Evolutionary conservation across 2,888 invertebrate species (phyloP), one percentile per base, ranked within the genome.

Genomic region (Lasioglossum morio): DNA sequence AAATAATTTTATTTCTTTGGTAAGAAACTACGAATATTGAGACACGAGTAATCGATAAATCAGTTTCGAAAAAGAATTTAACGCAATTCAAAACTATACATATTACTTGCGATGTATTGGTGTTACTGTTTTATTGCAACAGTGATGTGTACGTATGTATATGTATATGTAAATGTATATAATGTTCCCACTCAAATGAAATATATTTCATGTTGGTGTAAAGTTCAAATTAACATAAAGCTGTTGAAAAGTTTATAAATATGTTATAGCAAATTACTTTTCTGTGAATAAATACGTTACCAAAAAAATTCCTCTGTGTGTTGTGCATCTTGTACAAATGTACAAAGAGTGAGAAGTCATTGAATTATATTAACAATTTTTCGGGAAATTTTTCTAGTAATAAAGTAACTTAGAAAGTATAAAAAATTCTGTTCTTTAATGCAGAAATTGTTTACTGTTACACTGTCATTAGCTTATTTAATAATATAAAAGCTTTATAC

Each of bases 341-440:
- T 57, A 74, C 79, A 77, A 77, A 89, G 77, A 89, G 77, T 74
- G 10, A 72, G 46, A 34, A 48, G 30, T 63, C 8, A 81, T 23
- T 77, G 48, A 73, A 46, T 73, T 63, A 60, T 27, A 63, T 30
- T 63, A 63, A 63, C 7, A 34, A 57, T 60, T n/a, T 48, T 69
- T n/a, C 16, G 19, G 73, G 77, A 66, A 66, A 27, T 46, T 46
- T n/a, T 76, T 37, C 43, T n/a, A 77, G 34, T 80, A 88, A 84
- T 73, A 79, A 89, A 16, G 48, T 72, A 60, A 72, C 76, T 74
- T 73, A 37, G 74, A 82, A 86, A 75, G 82, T 89, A 86, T 92
- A 88, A 91, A 93, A 91, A 92, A 90, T 88, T 84, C 78, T 86
- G 79, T 82, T 81, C 30, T 90, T 93, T 92, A 90, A 89, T 92